These are phyloP conservation scores for Catamblyrhynchus diadema DNA, from an alignment of 2,797 vertebrate species.

Conservation along the genomic window DNA sequence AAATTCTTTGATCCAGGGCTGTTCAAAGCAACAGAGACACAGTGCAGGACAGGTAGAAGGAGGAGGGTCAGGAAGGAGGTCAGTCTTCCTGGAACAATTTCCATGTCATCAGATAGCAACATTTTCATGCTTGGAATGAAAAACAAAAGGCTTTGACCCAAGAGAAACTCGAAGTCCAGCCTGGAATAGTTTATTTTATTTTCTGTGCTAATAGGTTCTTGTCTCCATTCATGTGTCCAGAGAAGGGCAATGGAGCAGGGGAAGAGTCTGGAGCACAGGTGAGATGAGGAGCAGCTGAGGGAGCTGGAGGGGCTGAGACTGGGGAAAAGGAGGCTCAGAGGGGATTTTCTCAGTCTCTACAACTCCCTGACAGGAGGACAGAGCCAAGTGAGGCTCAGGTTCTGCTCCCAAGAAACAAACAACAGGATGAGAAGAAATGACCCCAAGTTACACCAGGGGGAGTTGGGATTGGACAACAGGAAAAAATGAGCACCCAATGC, in stretches of 20 bases:
- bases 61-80: neutral
- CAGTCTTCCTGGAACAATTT: neutral
- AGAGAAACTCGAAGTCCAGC: neutral
- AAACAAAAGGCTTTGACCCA: neutral
- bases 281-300: neutral
- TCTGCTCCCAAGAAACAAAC: neutral
- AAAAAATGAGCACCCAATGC: neutral
- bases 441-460: neutral
- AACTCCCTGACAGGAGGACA: neutral
- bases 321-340: neutral
- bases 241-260: neutral
- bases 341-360: fast-evolving
- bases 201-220: neutral
- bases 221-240: neutral
- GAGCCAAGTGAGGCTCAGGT: neutral
- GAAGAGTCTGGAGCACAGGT: neutral
- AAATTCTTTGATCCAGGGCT: neutral
- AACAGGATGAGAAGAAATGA: neutral
- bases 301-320: neutral
- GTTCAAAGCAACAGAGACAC: neutral
- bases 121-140: neutral
- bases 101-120: neutral
- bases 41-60: neutral
- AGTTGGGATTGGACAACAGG: neutral
- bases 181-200: neutral